phyloP scores from a whole-genome alignment of 2,113 vertebrate species.

The Vulpes lagopus region DNA sequence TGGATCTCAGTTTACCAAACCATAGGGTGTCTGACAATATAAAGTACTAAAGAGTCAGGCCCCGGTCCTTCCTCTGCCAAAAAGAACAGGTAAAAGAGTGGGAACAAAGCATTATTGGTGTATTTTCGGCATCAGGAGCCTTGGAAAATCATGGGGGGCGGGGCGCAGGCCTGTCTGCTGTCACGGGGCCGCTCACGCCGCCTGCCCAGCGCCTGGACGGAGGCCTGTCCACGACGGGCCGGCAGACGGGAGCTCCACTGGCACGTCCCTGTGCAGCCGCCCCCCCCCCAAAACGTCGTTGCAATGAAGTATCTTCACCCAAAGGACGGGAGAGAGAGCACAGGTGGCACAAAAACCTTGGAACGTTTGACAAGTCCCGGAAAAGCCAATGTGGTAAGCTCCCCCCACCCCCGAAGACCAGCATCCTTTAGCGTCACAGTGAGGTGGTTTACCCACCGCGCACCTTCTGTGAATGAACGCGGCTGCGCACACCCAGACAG shows the following conservation, averaged over 20 bases:
- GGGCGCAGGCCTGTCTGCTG: neutral
- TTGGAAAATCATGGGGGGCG: neutral
- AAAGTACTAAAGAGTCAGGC: neutral
- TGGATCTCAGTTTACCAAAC: neutral
- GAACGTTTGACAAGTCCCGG: neutral
- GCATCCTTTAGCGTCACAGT: conserved; percentile 51
- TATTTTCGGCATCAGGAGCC: neutral
- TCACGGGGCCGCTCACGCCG: rapidly evolving
- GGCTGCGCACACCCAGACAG: conserved; percentile 45
- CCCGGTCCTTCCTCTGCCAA: neutral
- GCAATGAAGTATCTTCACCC: neutral
- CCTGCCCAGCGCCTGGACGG: neutral
- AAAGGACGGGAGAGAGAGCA: neutral
- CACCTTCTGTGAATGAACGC: neutral
- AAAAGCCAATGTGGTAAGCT: conserved; percentile 42
- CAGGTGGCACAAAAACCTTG: neutral
- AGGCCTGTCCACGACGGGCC: neutral
- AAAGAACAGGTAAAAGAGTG: neutral
- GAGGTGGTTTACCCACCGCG: neutral
- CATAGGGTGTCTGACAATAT: neutral
- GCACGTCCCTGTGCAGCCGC: neutral
- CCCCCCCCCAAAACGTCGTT: rapidly evolving
- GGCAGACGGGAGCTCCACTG: neutral
- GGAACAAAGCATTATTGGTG: rapidly evolving
- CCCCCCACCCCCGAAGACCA: conserved; percentile 40